Evolutionary conservation across 1,140 invertebrate species (phyloP).

Genomic region (Metaphire vulgaris): DNA sequence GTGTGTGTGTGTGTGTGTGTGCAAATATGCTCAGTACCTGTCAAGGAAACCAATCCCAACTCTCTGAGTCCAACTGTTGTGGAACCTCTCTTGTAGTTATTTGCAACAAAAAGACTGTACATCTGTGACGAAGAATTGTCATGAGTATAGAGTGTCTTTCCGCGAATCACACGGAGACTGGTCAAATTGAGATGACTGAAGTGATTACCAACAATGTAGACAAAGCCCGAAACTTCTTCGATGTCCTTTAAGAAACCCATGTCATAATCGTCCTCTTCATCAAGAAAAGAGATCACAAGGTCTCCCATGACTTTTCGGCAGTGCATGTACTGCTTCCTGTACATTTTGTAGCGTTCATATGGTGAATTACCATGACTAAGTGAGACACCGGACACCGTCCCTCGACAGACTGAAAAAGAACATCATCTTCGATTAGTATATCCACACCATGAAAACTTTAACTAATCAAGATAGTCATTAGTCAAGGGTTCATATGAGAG

Average conservation of each 20-base stretch:
- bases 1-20: no score
- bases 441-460: no score
- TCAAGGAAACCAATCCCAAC: conserved; percentile 77
- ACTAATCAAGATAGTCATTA: no score
- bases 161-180: conserved; percentile 86
- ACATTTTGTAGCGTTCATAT: conserved; percentile 83
- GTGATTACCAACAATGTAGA: conserved; percentile 87
- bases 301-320: conserved; percentile 98
- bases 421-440: no score
- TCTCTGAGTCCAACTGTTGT: conserved; percentile 60
- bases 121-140: conserved; percentile 28
- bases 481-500: no score
- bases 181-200: conserved; percentile 76
- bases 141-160: conserved; percentile 72
- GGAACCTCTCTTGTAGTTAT: conserved; percentile 38
- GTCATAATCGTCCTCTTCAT: conserved; percentile 32
- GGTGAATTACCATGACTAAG: conserved; percentile 57
- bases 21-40: no score
- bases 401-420: conserved; percentile 18
- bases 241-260: conserved; percentile 25
- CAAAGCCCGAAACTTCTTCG: conserved; percentile 78
- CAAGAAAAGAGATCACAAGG: conserved; percentile 65
- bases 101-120: conserved; percentile 45
- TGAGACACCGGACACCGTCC: conserved; percentile 30
- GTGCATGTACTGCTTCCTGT: conserved; percentile 86